A percentile compares a stretch with the other conserved stretches of the same genome.
Conservation (phyloP, 2,113 vertebrate genomes). For the Hippocampus guttulatus region DNA sequence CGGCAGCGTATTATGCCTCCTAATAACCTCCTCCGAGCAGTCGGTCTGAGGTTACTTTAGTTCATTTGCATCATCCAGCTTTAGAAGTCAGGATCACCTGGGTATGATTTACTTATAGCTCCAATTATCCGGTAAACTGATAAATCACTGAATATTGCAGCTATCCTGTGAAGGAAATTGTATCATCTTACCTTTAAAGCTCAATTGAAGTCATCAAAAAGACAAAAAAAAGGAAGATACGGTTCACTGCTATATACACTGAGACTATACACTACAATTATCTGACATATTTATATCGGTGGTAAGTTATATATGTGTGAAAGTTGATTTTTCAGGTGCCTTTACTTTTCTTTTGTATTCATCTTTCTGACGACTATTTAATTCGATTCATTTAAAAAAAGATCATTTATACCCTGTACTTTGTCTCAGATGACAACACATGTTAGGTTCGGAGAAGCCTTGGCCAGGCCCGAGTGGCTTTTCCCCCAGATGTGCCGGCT, state of each 20-base stretch:
- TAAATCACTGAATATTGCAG: neutral
- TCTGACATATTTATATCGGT: no score
- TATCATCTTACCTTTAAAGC: neutral
- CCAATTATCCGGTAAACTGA: neutral
- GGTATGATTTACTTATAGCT: neutral
- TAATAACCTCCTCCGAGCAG: slow-evolving; percentile 53
- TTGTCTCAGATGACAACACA: no score
- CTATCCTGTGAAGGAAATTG: neutral
- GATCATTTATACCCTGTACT: neutral
- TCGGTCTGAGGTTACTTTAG: slow-evolving; percentile 48
- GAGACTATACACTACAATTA: neutral
- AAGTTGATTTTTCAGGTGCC: no score
- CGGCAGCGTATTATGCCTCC: slow-evolving; percentile 21
- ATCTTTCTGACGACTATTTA: neutral
- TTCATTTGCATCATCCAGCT: slow-evolving; percentile 37
- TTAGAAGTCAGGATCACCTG: slow-evolving; percentile 7
- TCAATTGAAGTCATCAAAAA: neutral
- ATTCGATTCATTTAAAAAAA: neutral
- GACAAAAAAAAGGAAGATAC: no score
- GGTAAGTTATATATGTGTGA: no score
- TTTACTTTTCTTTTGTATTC: neutral
- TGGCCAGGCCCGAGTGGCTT: no score
- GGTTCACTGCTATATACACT: no score
- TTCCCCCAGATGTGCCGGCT: no score
- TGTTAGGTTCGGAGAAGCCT: no score